These are phyloP conservation scores for Tetramorium bicarinatum DNA, from an alignment of 2,888 invertebrate species.

Conservation along the genomic window DNA sequence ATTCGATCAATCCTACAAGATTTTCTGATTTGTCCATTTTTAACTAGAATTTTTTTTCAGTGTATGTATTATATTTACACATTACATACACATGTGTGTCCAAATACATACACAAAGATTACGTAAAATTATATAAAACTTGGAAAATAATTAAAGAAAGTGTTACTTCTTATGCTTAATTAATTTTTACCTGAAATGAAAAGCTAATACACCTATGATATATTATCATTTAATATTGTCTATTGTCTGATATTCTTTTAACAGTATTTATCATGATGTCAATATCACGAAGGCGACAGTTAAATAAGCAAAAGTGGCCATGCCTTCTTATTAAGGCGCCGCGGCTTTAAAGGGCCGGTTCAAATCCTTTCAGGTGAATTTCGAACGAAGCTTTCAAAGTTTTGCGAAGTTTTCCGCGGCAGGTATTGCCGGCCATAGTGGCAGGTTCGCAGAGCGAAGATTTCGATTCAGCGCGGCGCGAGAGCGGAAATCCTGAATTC, in stretches of 20 bases:
- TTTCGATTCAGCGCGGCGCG: slow-evolving; percentile 26
- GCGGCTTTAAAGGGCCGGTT: not conserved
- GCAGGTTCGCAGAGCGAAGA: slow-evolving; percentile 5
- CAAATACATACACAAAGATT: not conserved
- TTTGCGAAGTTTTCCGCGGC: not conserved
- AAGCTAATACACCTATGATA: not conserved
- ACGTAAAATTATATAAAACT: not conserved
- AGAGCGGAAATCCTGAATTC: slow-evolving; percentile 12
- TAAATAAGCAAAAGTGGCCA: not conserved
- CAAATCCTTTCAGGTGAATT: slow-evolving; percentile 11
- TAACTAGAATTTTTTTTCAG: no score
- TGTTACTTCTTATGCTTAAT: not conserved
- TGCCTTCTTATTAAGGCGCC: not conserved
- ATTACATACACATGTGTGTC: no score
- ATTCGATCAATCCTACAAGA: no score
- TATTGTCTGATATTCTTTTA: not conserved
- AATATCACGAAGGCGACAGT: not conserved
- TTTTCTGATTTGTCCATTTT: no score
- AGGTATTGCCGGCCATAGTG: not conserved
- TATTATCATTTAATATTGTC: not conserved
- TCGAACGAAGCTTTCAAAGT: slow-evolving; percentile 26
- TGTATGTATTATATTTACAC: no score
- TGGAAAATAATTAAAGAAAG: not conserved
- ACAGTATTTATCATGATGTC: no score
- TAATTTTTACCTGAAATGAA: not conserved